Base-by-base conservation (phyloP, 1,140 invertebrate species). In the Drosophila mojavensis region DNA sequence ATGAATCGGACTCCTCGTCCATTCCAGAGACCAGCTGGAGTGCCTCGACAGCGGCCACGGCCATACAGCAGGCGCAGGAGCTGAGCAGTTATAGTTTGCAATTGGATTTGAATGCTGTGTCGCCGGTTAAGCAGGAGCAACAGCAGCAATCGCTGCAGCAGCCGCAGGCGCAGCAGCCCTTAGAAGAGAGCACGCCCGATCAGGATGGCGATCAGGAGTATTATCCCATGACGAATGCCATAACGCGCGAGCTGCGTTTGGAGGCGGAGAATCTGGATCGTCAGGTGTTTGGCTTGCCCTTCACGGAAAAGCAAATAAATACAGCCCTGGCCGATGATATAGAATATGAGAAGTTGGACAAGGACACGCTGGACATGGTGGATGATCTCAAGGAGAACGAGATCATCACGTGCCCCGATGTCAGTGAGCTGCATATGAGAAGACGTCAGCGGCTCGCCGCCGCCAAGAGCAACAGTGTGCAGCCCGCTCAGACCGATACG, bases 221-320 rank as follows among this genome's bases (percentile, higher is more conserved):
- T 92, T 96, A 96, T 90, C 96, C 96, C 9, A 96, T 97, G 95
- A 97, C 96, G 3, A 97, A 96, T 1, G 96, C 96, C 1, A 96
- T 97, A 92, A 97, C 96, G 1, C 94, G 96, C 81, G 96, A 97
- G 91, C 93, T 97, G 77, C 94, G 95, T 82, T 93, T 97, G 50
- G 96, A 97, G 92, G 88, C 97, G 26, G 96, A 97, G 88, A 96
- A 96, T 89, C 93, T 97, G 67, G 96, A 97, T 92, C 93, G 96
- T 17, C 96, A 97, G 92, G 95, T 97, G 2, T 96, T 96, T 83
- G 95, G 95, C 72, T 36, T 88, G 43, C 82, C 79, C 7, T 81
- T 88, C 13, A 83, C 90, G 79, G 76, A 90, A 65, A 77, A 65
- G 73, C 56, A 61, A 56, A 55, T 20, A 2, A 20, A 47, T 5